phyloP scores from a whole-genome alignment of 1,140 invertebrate genomes.

The Drosophila sturtevanti region DNA sequence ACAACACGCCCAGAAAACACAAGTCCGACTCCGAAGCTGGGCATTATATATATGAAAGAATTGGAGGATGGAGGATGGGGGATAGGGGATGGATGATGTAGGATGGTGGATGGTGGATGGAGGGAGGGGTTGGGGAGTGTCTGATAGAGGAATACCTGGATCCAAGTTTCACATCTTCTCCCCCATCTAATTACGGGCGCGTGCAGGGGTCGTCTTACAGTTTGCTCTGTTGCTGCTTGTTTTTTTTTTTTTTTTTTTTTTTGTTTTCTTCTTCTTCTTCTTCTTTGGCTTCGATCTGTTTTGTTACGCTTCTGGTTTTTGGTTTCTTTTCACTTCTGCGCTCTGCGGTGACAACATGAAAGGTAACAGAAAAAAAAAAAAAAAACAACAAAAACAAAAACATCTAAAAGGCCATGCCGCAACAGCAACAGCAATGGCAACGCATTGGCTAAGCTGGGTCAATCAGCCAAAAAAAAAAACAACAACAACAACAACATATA shows the following conservation, averaged over 20 bases:
- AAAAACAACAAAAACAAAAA: neutral
- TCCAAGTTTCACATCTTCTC: slow-evolving; percentile 12
- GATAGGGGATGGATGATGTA: too few relatives aligned
- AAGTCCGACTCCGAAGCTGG: too few relatives aligned
- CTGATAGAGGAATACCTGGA: neutral
- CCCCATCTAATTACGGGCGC: slow-evolving; percentile 73
- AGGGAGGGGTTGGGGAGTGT: neutral
- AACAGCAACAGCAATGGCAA: slow-evolving; percentile 8
- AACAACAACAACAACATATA: neutral
- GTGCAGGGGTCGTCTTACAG: slow-evolving; percentile 60
- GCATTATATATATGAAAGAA: too few relatives aligned
- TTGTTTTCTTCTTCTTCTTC: slow-evolving; percentile 17
- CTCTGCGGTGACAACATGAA: slow-evolving; percentile 45
- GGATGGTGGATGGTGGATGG: too few relatives aligned
- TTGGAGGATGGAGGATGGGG: too few relatives aligned
- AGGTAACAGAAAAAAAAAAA: slow-evolving; percentile 13
- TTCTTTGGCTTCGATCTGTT: slow-evolving; percentile 48
- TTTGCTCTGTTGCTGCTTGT: slow-evolving; percentile 24
- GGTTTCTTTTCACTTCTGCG: slow-evolving; percentile 58
- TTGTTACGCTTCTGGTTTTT: slow-evolving; percentile 82
- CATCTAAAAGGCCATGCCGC: slow-evolving; percentile 18
- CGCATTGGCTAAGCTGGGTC: slow-evolving; percentile 16
- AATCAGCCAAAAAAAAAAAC: slow-evolving; percentile 4
- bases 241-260: slow-evolving; percentile 28
- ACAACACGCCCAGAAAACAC: slow-evolving; percentile 66